Base-by-base conservation (phyloP, 2,113 vertebrate species). In the Sylvilagus bachmani region DNA sequence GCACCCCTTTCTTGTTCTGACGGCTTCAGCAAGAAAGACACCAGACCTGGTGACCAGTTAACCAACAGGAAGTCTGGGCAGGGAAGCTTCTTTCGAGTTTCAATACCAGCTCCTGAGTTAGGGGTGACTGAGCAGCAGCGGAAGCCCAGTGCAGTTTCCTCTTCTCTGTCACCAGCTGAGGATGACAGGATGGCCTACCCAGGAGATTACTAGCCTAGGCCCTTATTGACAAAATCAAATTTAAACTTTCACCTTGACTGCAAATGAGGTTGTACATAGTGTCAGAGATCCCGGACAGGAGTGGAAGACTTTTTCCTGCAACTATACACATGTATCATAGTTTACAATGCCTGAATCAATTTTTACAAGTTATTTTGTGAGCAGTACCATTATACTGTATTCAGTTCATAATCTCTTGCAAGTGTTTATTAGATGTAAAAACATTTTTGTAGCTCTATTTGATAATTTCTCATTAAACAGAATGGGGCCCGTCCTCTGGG, bases 1-100 rank as follows among this genome's bases (percentile, higher is more conserved):
- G 74, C 81, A 38, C 66, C 78, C 66, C 93, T 89, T 96, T 96
- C 95, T 96, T 84, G 90, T 96, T 97, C 88, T 95, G 92, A 96
- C 44, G 95, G 62, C 51, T 90, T 79, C 51, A 21, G 75, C 69
- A 71, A 80, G 21, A 69, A 55, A 88, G 86, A 90, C 29, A 73
- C 25, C n/a, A 90, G 91, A 24, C n/a, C 58, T 61, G 77, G 77
- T n/a, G 89, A 87, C 19, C 86, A 73, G 29, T 73, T 62, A 90
- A 89, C 67, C 83, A 92, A 58, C 55, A 92, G 70, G 58, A 91
- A 82, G 75, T 83, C 95, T 93, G 70, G 51, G 49, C 51, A 80
- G 79, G 74, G 62, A 96, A 94, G 62, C 2, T 85, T 86, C 25
- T 6, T 31, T 29, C 1, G 51, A 66, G 86, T 88, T 97, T 96